These are phyloP conservation scores for Aplodontia rufa DNA, from an alignment of 2,113 vertebrate species.

Conservation along the genomic window DNA sequence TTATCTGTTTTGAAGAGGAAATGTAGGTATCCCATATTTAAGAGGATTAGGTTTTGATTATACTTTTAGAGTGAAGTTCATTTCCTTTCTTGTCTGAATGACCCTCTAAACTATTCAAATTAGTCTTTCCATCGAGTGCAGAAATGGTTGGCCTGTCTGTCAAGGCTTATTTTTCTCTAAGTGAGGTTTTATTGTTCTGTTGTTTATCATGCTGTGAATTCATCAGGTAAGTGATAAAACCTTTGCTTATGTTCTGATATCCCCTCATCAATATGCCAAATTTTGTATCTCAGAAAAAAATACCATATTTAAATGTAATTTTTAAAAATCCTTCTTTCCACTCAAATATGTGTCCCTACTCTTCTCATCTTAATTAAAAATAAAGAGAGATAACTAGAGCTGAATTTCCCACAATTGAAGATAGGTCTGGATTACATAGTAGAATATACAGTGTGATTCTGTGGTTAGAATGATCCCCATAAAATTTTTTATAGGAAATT, in stretches of 20 bases:
- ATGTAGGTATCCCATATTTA: neutral
- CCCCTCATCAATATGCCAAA: neutral
- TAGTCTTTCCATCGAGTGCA: neutral
- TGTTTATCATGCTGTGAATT: neutral
- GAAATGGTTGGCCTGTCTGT: neutral
- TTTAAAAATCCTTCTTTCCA: neutral
- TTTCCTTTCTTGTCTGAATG: slow-evolving; percentile 29
- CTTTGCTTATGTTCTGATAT: neutral
- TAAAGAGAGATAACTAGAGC: neutral
- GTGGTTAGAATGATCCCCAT: neutral
- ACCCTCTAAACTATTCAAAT: slow-evolving; percentile 24
- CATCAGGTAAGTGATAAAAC: neutral
- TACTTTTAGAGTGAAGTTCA: slow-evolving; percentile 21
- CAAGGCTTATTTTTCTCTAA: slow-evolving; percentile 41
- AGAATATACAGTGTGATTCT: neutral
- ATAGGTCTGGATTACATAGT: neutral
- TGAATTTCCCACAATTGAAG: neutral
- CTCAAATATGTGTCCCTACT: neutral
- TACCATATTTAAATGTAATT: neutral
- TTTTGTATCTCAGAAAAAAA: slow-evolving; percentile 12
- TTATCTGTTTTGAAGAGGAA: slow-evolving; percentile 2
- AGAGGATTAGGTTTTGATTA: slow-evolving; percentile 21
- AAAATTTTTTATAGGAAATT: neutral
- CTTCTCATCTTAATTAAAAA: neutral
- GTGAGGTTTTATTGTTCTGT: neutral